Percentiles rank a stretch among this genome's conserved stretches.
phyloP scores from a whole-genome alignment of 1,140 invertebrate species.

The Drosophila bocki region DNA sequence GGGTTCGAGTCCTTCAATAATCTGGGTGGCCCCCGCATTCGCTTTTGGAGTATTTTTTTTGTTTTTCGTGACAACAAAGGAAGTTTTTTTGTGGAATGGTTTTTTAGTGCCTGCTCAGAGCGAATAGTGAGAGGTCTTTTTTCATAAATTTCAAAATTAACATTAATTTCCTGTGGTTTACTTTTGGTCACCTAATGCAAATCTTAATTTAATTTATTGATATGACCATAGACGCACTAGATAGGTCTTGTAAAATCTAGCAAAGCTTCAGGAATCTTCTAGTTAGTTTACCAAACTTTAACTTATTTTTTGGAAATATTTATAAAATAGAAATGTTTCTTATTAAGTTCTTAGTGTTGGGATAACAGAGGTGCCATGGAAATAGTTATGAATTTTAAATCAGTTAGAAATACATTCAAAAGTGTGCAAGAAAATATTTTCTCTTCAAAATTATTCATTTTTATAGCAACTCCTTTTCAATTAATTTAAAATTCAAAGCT shows the following conservation, averaged over 20 bases:
- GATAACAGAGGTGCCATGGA: neutral
- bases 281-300: neutral
- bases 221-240: conserved; percentile 7
- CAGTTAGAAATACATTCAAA: neutral
- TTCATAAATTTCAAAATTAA: too few relatives aligned
- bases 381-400: neutral
- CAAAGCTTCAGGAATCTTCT: conserved; percentile 1
- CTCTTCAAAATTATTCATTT: too few relatives aligned
- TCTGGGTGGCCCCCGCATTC: conserved; percentile 19
- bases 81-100: conserved; percentile 27
- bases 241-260: neutral
- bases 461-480: neutral
- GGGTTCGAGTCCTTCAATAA: conserved; percentile 21
- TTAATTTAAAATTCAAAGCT: neutral
- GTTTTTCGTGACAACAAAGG: conserved; percentile 8
- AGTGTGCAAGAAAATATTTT: neutral
- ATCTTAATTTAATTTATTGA: conserved; percentile 16
- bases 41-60: conserved; percentile 38
- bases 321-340: too few relatives aligned
- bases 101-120: neutral
- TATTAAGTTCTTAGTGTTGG: neutral
- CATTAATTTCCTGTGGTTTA: neutral
- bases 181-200: neutral
- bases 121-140: neutral
- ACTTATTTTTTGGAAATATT: neutral